Conservation (phyloP, 2,797 vertebrate species). For the Parauchenoglanis ngamensis region DNA sequence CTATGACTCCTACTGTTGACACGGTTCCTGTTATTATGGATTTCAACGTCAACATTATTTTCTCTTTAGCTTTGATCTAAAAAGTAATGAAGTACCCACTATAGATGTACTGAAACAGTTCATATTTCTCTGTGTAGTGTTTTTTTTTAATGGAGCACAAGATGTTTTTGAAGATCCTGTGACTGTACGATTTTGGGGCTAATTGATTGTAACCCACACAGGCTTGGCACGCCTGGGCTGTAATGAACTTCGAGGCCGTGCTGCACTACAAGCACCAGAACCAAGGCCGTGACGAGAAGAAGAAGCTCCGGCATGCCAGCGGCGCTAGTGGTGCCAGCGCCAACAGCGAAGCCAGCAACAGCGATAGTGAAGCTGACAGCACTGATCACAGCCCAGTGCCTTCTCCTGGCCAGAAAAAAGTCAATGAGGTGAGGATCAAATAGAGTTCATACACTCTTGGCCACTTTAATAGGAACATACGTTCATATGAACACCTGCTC, state of each 20-base stretch:
- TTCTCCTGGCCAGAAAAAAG: conserved; percentile 92
- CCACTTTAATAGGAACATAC: not conserved
- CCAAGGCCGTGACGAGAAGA: conserved; percentile 92
- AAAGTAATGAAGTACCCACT: not conserved
- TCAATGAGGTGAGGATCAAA: conserved; percentile 81
- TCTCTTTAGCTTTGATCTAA: not conserved
- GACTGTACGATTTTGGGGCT: not conserved
- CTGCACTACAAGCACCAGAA: conserved; percentile 98
- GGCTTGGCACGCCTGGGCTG: conserved; percentile 99
- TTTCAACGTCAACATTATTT: not conserved
- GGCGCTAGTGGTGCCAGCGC: conserved; percentile 86
- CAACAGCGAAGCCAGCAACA: conserved; percentile 93
- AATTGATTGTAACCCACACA: conserved; percentile 61
- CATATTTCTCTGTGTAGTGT: not conserved
- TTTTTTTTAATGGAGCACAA: not conserved
- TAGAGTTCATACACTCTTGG: not conserved
- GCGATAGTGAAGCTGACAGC: conserved; percentile 92
- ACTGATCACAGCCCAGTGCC: conserved; percentile 90
- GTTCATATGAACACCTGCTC: not conserved
- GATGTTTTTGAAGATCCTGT: not conserved
- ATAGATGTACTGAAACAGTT: not conserved
- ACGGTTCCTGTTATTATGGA: not conserved
- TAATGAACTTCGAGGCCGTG: conserved; percentile 99
- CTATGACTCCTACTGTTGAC: not conserved
- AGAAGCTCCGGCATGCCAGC: conserved; percentile 88